Evolutionary conservation across 2,797 vertebrate genomes (phyloP).

Genomic region (Australoheros facetus): DNA sequence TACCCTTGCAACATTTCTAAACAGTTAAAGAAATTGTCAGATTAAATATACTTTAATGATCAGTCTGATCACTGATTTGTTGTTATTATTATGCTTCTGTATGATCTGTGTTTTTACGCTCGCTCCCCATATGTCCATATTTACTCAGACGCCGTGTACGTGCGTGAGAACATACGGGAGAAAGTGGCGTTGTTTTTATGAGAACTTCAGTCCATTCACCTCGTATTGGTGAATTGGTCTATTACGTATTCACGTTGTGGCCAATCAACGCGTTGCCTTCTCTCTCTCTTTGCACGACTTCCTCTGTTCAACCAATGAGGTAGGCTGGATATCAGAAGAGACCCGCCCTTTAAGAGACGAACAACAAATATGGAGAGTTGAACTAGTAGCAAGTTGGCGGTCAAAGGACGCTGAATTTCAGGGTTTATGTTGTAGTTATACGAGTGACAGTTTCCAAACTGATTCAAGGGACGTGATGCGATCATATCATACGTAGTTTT

Average conservation of each 20-base stretch:
- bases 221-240: not conserved
- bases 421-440: not conserved
- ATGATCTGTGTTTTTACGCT: not conserved
- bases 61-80: not conserved
- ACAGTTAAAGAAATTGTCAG: not conserved
- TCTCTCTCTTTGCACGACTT: fast-evolving
- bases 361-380: conserved; percentile 72
- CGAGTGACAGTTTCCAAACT: not conserved
- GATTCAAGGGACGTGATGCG: not conserved
- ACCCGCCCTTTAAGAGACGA: conserved; percentile 38
- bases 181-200: not conserved
- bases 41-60: not conserved
- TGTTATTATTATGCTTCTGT: not conserved
- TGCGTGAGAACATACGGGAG: not conserved
- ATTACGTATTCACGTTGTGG: conserved; percentile 23
- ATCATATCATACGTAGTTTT: not conserved
- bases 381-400: conserved; percentile 38
- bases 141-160: not conserved
- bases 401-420: not conserved
- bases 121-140: not conserved
- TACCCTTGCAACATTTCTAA: not conserved
- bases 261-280: conserved; percentile 34
- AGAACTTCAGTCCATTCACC: not conserved
- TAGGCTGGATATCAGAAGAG: not conserved
- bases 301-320: conserved; percentile 47